A percentile compares a stretch with the other conserved stretches of the same genome.
Evolutionary conservation across 53 echinoderm and acorn worm genomes (phyloP).

Genomic region (Pentamera pediparva): DNA sequence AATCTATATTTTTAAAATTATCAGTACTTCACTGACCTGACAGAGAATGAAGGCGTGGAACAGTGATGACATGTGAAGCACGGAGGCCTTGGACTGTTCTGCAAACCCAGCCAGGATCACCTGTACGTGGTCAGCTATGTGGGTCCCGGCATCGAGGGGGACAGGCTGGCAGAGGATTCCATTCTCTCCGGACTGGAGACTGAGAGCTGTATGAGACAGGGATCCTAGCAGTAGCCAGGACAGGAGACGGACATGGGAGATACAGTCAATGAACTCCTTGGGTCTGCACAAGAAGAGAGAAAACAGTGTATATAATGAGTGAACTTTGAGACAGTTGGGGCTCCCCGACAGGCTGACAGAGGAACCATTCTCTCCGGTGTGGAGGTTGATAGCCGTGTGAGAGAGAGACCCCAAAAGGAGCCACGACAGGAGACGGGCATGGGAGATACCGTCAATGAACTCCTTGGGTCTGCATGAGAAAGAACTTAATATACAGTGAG

Average conservation of each 20-base stretch:
- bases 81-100: conserved; percentile 95
- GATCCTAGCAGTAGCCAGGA: conserved; percentile 94
- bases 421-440: conserved; percentile 94
- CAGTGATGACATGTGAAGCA: conserved; percentile 95
- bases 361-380: conserved; percentile 53
- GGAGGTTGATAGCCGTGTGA: conserved; percentile 79
- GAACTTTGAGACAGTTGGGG: too few relatives aligned
- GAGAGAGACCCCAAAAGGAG: conserved; percentile 85
- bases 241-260: conserved; percentile 87
- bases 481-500: not conserved
- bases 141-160: conserved; percentile 84
- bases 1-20: too few relatives aligned
- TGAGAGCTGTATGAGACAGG: conserved; percentile 84
- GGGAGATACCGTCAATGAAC: conserved; percentile 97
- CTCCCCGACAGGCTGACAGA: conserved; percentile 80
- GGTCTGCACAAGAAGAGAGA: conserved; percentile 59
- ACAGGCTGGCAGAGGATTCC: conserved; percentile 78
- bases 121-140: conserved; percentile 94
- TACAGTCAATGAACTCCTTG: conserved; percentile 98
- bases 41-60: conserved; percentile 97
- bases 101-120: conserved; percentile 98
- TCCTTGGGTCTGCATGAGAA: conserved; percentile 78
- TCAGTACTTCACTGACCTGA: conserved; percentile 88
- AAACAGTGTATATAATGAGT: too few relatives aligned
- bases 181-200: conserved; percentile 51